Percentiles rank a stretch among this genome's conserved stretches.
phyloP scores from a whole-genome alignment of 2,797 vertebrate genomes.

The Manis javanica region DNA sequence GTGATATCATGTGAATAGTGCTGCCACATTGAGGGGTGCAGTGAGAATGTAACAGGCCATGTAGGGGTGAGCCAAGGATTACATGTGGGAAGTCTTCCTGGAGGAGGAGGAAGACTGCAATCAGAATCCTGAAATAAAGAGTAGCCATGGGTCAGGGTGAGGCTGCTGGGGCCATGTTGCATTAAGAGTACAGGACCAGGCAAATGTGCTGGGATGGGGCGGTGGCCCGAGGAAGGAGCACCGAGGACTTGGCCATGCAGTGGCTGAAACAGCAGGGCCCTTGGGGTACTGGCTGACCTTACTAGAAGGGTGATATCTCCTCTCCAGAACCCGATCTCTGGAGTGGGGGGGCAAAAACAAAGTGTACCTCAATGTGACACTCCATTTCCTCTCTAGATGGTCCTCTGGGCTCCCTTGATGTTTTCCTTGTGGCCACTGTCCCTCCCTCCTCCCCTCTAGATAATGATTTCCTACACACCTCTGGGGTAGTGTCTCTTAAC shows the following conservation, averaged over 20 bases:
- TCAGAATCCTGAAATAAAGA: neutral
- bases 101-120: neutral
- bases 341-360: neutral
- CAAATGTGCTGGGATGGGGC: neutral
- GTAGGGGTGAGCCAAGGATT: neutral
- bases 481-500: neutral
- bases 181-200: neutral
- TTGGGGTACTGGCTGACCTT: neutral
- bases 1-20: neutral
- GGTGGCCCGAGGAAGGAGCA: neutral
- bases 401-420: neutral
- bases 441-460: neutral
- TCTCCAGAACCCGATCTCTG: neutral
- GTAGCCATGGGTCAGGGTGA: neutral
- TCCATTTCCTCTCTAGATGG: neutral
- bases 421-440: neutral
- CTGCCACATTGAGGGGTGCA: neutral
- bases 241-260: fast-evolving
- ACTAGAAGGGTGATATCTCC: neutral
- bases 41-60: neutral
- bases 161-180: neutral
- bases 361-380: neutral
- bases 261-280: neutral
- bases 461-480: neutral
- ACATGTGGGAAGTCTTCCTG: slow-evolving; percentile 9